Conservation (phyloP, 2,113 vertebrate species). For the Ailurus styani region DNA sequence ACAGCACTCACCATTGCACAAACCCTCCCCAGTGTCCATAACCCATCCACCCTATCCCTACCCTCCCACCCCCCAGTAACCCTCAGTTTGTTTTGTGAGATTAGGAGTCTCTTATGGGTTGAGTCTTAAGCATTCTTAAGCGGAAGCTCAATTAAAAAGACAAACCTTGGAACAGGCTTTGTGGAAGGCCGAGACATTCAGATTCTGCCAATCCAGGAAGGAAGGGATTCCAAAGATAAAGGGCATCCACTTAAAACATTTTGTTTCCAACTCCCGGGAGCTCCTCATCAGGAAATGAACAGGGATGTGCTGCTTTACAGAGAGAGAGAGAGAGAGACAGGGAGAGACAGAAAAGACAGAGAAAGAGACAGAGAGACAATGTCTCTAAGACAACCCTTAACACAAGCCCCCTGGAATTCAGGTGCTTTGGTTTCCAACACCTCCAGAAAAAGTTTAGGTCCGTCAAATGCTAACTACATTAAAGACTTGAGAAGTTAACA, state of each 20-base stretch:
- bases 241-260: conserved; percentile 40
- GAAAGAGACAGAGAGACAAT: background rate
- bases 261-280: conserved; percentile 11
- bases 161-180: conserved; percentile 14
- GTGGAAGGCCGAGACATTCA: conserved; percentile 33
- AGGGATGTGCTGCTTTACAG: background rate
- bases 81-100: too few species aligned
- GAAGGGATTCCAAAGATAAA: conserved; percentile 62
- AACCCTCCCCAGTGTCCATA: too few species aligned
- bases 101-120: too few species aligned
- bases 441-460: background rate
- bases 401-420: background rate
- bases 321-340: background rate
- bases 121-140: background rate
- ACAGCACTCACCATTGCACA: too few species aligned
- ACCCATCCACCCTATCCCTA: too few species aligned
- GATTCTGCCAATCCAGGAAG: conserved; percentile 56
- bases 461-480: background rate
- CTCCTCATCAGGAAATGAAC: conserved; percentile 22
- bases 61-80: too few species aligned
- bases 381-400: background rate
- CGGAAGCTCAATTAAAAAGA: conserved; percentile 36
- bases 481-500: background rate
- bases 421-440: background rate
- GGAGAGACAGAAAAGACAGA: background rate